Percentiles rank a stretch among this genome's conserved stretches.
Evolutionary conservation across 2,888 invertebrate genomes (phyloP).

Genomic region (Drosophila robusta): DNA sequence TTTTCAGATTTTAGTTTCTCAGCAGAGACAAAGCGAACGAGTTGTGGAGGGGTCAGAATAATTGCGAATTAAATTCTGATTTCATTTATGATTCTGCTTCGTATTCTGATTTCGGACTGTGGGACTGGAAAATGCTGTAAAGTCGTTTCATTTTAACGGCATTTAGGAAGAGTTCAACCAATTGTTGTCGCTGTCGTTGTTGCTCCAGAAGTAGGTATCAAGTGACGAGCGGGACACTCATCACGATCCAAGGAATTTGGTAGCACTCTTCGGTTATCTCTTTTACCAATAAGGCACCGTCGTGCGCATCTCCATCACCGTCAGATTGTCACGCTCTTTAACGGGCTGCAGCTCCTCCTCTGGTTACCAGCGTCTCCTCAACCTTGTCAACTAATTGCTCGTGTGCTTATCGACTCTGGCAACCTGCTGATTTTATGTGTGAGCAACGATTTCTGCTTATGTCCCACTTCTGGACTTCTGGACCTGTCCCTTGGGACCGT

Average conservation of each 20-base stretch:
- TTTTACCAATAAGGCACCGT: constrained; percentile 66
- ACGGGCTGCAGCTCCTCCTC: constrained; percentile 14
- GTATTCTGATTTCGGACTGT: constrained; percentile 46
- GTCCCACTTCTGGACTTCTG: constrained; percentile 22
- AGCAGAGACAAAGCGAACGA: constrained; percentile 47
- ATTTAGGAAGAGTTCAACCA: constrained; percentile 25
- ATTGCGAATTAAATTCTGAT: constrained; percentile 65
- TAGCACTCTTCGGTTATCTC: constrained; percentile 21
- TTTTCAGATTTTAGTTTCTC: constrained; percentile 36
- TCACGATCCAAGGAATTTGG: constrained; percentile 56
- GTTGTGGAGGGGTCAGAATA: constrained; percentile 47
- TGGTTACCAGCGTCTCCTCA: constrained; percentile 3
- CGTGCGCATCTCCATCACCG: constrained; percentile 60
- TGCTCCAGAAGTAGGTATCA: constrained; percentile 45
- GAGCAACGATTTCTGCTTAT: constrained; percentile 28
- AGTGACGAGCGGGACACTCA: constrained; percentile 62
- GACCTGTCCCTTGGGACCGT: constrained; percentile 31
- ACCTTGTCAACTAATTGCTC: constrained; percentile 66
- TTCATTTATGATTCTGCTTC: constrained; percentile 55
- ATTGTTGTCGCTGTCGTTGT: not conserved
- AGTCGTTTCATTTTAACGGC: constrained; percentile 61
- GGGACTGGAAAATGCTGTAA: constrained; percentile 37
- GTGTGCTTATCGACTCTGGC: constrained; percentile 49
- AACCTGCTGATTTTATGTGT: constrained; percentile 51
- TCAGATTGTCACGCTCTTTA: constrained; percentile 52